Conservation (phyloP, 2,113 vertebrate genomes). For the Sigmodon hispidus region DNA sequence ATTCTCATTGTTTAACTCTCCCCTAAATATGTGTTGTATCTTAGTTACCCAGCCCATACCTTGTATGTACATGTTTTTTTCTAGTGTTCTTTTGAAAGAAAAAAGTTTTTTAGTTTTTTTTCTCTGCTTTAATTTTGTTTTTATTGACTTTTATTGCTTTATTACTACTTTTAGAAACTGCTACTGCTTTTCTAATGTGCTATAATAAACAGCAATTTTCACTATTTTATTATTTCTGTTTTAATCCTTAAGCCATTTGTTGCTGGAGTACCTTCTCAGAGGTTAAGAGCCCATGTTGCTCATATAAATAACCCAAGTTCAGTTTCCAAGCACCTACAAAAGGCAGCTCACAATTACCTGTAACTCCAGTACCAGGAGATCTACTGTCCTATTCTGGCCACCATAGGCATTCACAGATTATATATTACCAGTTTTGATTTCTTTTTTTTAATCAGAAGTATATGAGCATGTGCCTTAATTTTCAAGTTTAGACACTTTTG, state of each 20-base stretch:
- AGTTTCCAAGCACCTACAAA: background rate
- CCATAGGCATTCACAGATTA: background rate
- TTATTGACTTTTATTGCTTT: background rate
- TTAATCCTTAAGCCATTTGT: background rate
- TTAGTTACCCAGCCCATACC: rapidly evolving
- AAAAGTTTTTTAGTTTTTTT: background rate
- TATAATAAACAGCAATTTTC: background rate
- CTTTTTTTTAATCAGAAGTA: background rate
- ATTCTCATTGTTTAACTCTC: background rate
- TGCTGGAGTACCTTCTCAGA: background rate
- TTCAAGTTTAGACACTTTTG: background rate
- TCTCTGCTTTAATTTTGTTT: background rate
- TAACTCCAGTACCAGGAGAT: background rate
- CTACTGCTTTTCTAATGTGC: background rate
- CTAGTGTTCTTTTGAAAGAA: background rate
- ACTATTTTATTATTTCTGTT: background rate
- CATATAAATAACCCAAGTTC: background rate
- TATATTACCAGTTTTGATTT: background rate
- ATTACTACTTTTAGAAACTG: background rate
- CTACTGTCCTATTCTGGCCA: background rate
- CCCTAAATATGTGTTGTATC: background rate
- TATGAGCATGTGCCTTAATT: background rate
- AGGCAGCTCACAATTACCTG: background rate
- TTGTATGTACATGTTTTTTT: background rate
- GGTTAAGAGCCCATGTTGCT: background rate